These are phyloP conservation scores for Cryptomyrus ogoouensis DNA, from an alignment of 2,113 vertebrate species.

Conservation along the genomic window DNA sequence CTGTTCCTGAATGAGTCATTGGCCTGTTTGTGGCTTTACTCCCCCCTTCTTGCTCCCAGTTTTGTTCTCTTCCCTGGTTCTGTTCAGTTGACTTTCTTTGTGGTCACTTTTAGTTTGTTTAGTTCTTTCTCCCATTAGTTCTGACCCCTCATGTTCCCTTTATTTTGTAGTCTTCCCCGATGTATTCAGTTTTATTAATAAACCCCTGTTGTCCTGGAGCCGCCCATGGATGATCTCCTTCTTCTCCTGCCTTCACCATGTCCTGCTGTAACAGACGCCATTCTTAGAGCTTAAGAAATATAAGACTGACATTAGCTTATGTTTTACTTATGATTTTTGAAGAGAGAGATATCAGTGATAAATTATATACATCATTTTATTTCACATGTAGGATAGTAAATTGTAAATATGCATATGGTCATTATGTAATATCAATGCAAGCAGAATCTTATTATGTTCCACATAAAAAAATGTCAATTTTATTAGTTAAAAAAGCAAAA, in stretches of 20 bases:
- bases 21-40: too few species aligned
- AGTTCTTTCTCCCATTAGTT: background rate
- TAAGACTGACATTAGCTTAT: background rate
- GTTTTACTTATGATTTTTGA: background rate
- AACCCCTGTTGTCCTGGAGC: too few species aligned
- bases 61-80: background rate
- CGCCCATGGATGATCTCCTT: background rate
- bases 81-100: background rate
- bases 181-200: too few species aligned
- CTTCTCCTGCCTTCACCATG: background rate
- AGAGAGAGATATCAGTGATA: background rate
- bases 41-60: background rate
- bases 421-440: background rate
- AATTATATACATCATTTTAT: background rate
- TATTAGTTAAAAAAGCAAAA: background rate
- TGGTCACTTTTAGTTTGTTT: background rate
- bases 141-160: background rate
- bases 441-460: background rate
- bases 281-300: background rate
- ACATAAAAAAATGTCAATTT: background rate
- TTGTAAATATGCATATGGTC: background rate
- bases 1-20: too few species aligned
- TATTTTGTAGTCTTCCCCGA: background rate
- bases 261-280: background rate
- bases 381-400: background rate